Base-by-base conservation (phyloP, 2,113 vertebrate genomes). In the Neomonachus schauinslandi region DNA sequence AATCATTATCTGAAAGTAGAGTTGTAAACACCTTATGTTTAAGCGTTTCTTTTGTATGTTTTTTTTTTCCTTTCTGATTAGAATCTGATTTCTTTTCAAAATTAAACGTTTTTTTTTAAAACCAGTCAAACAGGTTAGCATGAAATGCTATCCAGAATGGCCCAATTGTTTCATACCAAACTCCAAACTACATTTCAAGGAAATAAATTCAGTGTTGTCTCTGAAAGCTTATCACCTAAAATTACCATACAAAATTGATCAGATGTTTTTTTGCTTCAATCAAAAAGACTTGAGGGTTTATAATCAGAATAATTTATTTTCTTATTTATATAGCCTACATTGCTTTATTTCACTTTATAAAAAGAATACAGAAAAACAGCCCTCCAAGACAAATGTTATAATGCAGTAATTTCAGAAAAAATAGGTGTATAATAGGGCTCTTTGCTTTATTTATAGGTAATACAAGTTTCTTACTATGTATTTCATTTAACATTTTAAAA, bases 291-390 rank as follows among this genome's bases (percentile, higher is more conserved):
- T 1, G 9, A 81, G 22, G 31, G 1, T 33, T 95, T 67, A 92
- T 81, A 94, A 88, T 95, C 55, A 94, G 57, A 92, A 94, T 76
- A 97, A 81, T 65, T 81, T 72, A 92, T 88, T 97, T 97, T 93
- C 39, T 93, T 86, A 51, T 85, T 98, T 81, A 31, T 93, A 42
- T 51, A 83, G 71, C 18, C 36, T 76, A 19, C 10, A 57, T 67
- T 93, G 80, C 16, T 82, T 94, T 95, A 71, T 81, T 94, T 87
- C 28, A 90, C 18, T 94, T 94, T 39, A 88, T 92, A 83, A 79
- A 94, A 55, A 84, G 74, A 36, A 93, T 42, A 9, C 33, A 13
- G 21, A 80, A 71, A 79, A 96, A 53, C 7, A 92, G 15, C 11
- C 6, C 18, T 80, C 24, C 19, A 80, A 93, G 51, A 80, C 7